A percentile compares a stretch with the other conserved stretches of the same genome.
Evolutionary conservation across 2,888 invertebrate species (phyloP).

Genomic region (Netelia fuscicornis): DNA sequence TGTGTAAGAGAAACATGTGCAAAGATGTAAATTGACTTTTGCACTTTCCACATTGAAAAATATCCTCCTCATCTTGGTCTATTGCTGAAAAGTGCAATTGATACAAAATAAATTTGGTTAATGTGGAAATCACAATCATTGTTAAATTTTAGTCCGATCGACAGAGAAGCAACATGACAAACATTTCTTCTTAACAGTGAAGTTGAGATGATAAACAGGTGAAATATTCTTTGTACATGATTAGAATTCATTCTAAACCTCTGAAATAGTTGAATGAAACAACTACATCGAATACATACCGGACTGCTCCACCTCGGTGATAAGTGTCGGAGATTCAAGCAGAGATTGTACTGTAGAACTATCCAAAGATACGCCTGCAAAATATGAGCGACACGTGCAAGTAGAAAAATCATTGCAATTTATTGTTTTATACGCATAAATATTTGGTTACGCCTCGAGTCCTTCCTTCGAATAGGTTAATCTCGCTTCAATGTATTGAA

Average conservation of each 20-base stretch:
- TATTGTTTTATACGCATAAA: slow-evolving; percentile 4
- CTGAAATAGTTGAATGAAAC: background rate
- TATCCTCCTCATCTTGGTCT: slow-evolving; percentile 87
- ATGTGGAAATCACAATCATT: background rate
- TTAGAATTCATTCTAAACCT: background rate
- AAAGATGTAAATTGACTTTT: slow-evolving; percentile 88
- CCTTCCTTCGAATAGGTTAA: slow-evolving; percentile 45
- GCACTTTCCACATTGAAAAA: slow-evolving; percentile 90
- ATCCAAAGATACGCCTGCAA: slow-evolving; percentile 80
- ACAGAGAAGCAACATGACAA: too few relatives aligned
- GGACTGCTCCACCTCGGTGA: slow-evolving; percentile 82
- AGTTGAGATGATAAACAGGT: too few relatives aligned
- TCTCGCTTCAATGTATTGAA: slow-evolving; percentile 14
- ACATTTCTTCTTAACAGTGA: too few relatives aligned
- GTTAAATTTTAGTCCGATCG: too few relatives aligned
- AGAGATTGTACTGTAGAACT: slow-evolving; percentile 82
- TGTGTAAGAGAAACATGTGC: slow-evolving; percentile 87
- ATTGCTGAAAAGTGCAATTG: slow-evolving; percentile 72
- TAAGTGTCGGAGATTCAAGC: slow-evolving; percentile 80
- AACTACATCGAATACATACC: slow-evolving; percentile 72
- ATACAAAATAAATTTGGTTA: background rate
- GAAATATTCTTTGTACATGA: too few relatives aligned
- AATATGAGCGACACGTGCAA: background rate
- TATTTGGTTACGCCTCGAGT: slow-evolving; percentile 26
- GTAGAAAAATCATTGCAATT: background rate